Conservation (phyloP, 1,140 invertebrate genomes). For the Aphidius ervi region DNA sequence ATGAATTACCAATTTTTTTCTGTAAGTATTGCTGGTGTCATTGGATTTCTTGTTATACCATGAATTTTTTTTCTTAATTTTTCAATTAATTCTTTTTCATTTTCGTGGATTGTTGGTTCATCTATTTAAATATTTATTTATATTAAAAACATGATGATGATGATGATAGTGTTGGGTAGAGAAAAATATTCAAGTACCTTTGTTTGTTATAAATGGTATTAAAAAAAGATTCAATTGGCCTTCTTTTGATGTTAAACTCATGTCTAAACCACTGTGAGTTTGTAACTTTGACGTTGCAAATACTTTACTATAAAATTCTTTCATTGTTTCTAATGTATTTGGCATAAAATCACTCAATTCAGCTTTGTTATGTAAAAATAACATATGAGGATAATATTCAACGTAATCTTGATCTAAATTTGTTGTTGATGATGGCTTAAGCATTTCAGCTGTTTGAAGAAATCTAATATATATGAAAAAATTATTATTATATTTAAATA, state of each 20-base stretch:
- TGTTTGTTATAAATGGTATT: constrained; percentile 60
- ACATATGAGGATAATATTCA: constrained; percentile 72
- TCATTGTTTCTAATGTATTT: constrained; percentile 62
- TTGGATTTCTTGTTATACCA: constrained; percentile 61
- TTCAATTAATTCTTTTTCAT: constrained; percentile 62
- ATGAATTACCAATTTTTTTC: constrained; percentile 65
- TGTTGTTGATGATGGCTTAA: constrained; percentile 72
- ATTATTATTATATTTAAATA: constrained; percentile 1
- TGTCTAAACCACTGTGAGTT: constrained; percentile 63
- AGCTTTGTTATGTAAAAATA: constrained; percentile 75
- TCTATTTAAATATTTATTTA: constrained; percentile 37
- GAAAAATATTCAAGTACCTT: constrained; percentile 50
- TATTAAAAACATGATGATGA: constrained; percentile 5
- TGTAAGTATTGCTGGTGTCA: constrained; percentile 62
- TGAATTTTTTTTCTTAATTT: constrained; percentile 66
- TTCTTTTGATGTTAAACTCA: constrained; percentile 55
- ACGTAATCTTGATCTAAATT: constrained; percentile 61
- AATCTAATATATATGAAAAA: constrained; percentile 54
- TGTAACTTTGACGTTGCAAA: constrained; percentile 70
- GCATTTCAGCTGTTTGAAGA: constrained; percentile 80
- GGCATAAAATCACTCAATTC: constrained; percentile 67
- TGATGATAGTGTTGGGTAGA: constrained; percentile 11
- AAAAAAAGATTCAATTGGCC: constrained; percentile 69
- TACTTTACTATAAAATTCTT: constrained; percentile 61
- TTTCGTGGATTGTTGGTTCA: constrained; percentile 63